Conservation (phyloP, 1,140 invertebrate species). For the Lethrus apterus region DNA sequence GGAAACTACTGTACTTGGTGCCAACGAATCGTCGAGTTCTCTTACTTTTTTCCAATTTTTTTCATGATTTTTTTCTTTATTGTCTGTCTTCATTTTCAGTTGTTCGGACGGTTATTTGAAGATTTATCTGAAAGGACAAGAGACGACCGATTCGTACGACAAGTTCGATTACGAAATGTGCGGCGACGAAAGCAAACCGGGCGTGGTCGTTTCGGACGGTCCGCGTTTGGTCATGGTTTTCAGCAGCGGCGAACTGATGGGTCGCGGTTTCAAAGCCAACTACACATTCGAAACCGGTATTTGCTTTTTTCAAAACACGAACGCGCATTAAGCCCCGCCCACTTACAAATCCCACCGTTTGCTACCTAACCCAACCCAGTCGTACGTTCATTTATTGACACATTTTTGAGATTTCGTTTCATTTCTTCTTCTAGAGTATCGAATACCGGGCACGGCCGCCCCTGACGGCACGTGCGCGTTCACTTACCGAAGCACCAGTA, state of each 20-base stretch:
- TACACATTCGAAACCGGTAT: slow-evolving; percentile 83
- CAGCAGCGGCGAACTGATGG: slow-evolving; percentile 80
- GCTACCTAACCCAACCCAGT: no score
- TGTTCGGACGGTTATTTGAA: slow-evolving; percentile 88
- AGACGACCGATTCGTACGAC: slow-evolving; percentile 85
- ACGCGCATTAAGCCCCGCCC: no score
- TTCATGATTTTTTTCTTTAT: not conserved
- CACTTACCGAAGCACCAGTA: slow-evolving; percentile 77
- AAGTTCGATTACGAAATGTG: slow-evolving; percentile 91
- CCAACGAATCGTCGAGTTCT: no score
- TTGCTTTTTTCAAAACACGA: not conserved
- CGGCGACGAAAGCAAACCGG: slow-evolving; percentile 63
- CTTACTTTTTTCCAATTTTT: not conserved
- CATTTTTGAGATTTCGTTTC: no score
- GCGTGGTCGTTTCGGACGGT: slow-evolving; percentile 74
- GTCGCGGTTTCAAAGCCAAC: slow-evolving; percentile 83
- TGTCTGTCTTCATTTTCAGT: slow-evolving; percentile 36
- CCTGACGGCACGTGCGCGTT: slow-evolving; percentile 86
- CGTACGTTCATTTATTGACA: no score
- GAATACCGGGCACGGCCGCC: slow-evolving; percentile 88
- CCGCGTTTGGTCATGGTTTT: slow-evolving; percentile 91
- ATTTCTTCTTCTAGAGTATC: slow-evolving; percentile 60
- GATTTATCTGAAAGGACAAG: slow-evolving; percentile 86
- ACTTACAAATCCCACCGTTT: no score
- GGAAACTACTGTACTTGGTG: no score